These are phyloP conservation scores for Talpa occidentalis DNA, from an alignment of 2,113 vertebrate species.

Conservation along the genomic window DNA sequence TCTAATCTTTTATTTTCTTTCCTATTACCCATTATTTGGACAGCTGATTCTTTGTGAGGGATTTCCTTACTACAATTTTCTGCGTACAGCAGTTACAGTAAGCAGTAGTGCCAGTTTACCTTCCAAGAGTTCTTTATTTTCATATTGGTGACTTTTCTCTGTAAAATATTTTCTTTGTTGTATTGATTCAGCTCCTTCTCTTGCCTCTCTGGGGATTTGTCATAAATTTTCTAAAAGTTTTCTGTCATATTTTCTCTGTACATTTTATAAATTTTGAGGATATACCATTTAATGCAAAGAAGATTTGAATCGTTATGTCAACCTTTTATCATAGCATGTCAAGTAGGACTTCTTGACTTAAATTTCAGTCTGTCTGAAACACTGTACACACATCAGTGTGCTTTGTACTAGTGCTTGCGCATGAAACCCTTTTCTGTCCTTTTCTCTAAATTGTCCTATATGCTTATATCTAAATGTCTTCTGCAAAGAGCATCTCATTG, in stretches of 20 bases:
- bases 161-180: background rate
- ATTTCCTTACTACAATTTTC: background rate
- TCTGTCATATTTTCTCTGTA: background rate
- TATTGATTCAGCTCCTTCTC: background rate
- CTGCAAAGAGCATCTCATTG: background rate
- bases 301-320: background rate
- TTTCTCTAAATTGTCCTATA: background rate
- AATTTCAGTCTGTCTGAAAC: background rate
- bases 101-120: background rate
- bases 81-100: background rate
- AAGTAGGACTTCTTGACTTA: background rate
- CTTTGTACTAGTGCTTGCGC: too few species aligned
- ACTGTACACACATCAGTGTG: too few species aligned
- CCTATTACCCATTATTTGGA: background rate
- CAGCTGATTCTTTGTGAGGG: background rate
- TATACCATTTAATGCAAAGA: background rate
- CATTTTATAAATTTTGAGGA: background rate
- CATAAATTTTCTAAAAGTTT: background rate
- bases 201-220: background rate
- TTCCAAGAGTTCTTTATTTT: background rate
- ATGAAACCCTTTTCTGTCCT: background rate
- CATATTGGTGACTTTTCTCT: background rate
- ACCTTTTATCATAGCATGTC: background rate
- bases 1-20: background rate
- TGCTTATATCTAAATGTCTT: background rate